phyloP scores from a whole-genome alignment of 53 echinoderm and acorn worm species.

The Crossaster papposus region DNA sequence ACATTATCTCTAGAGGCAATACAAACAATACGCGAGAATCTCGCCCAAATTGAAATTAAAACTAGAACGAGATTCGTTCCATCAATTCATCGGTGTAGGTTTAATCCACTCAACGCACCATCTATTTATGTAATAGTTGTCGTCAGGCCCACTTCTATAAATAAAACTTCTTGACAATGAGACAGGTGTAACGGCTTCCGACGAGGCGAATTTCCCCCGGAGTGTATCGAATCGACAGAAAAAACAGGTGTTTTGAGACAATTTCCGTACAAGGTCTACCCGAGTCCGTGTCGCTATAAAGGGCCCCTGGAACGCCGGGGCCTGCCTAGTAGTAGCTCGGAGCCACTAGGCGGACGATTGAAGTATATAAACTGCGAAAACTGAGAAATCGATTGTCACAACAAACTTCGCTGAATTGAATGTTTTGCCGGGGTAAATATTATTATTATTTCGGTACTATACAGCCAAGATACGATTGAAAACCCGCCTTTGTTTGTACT shows the following conservation, averaged over 20 bases:
- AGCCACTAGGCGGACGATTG: not conserved
- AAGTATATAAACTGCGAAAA: not conserved
- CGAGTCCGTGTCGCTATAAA: not conserved
- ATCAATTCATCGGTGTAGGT: not conserved
- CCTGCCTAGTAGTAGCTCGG: not conserved
- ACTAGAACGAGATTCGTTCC: too few relatives aligned
- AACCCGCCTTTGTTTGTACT: too few relatives aligned
- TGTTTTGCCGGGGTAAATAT: not conserved
- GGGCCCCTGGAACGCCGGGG: not conserved
- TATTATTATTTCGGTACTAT: not conserved
- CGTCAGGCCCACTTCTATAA: not conserved
- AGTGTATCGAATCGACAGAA: not conserved
- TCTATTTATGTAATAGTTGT: not conserved
- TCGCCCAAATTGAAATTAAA: too few relatives aligned
- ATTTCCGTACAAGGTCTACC: slow-evolving; percentile 5
- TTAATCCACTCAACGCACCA: not conserved
- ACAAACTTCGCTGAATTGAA: not conserved
- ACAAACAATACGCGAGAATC: too few relatives aligned
- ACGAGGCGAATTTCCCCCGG: not conserved
- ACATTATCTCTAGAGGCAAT: too few relatives aligned
- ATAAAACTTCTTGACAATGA: not conserved
- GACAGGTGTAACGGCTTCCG: slow-evolving; percentile 19
- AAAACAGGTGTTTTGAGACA: slow-evolving; percentile 31
- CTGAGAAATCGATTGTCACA: not conserved
- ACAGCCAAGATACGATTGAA: too few relatives aligned